Conservation (phyloP, 1,140 invertebrate species). For the Drosophila teissieri region DNA sequence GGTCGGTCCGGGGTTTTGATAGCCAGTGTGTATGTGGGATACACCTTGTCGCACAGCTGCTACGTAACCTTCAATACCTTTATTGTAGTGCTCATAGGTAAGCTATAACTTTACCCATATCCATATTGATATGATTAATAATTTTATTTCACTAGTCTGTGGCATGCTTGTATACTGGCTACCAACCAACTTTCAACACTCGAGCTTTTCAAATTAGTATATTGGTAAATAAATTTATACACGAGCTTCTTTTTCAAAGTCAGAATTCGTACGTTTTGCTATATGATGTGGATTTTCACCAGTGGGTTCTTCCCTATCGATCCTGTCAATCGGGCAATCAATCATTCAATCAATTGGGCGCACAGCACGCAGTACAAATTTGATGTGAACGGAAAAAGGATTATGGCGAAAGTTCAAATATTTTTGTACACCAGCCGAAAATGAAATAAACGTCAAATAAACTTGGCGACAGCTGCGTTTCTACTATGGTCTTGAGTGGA, state of each 20-base stretch:
- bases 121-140: not conserved
- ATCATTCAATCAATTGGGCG: slow-evolving; percentile 69
- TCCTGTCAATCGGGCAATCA: slow-evolving; percentile 57
- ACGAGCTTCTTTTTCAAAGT: not conserved
- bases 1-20: slow-evolving; percentile 24
- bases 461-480: slow-evolving; percentile 49
- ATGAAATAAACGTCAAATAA: slow-evolving; percentile 76
- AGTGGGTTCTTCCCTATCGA: slow-evolving; percentile 20
- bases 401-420: slow-evolving; percentile 67
- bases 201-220: not conserved
- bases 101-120: not conserved
- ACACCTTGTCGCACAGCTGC: slow-evolving; percentile 29
- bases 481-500: slow-evolving; percentile 2
- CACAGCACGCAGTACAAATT: slow-evolving; percentile 35
- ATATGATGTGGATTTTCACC: too few species aligned
- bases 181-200: not conserved
- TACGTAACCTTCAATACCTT: slow-evolving; percentile 38
- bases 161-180: not conserved
- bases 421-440: slow-evolving; percentile 46
- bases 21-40: slow-evolving; percentile 31
- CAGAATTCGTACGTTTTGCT: not conserved
- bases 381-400: slow-evolving; percentile 47
- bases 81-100: slow-evolving; percentile 7
- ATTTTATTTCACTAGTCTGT: not conserved
- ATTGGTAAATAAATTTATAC: not conserved